These are phyloP conservation scores for Brachionus manjavacas DNA, from an alignment of 1,140 invertebrate species.

Conservation along the genomic window DNA sequence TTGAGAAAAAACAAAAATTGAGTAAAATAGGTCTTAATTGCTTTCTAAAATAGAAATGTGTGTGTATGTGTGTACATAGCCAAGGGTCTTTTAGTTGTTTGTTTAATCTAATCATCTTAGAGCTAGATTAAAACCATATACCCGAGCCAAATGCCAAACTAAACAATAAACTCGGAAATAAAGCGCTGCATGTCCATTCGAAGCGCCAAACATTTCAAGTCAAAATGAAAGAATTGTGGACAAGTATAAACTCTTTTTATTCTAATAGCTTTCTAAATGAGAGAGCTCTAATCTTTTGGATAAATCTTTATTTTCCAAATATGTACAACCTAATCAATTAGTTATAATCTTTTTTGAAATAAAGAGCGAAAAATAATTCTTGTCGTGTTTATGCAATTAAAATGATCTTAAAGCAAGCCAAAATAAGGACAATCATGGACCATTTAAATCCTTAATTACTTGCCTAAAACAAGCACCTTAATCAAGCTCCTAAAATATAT, in stretches of 20 bases:
- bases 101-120: background rate
- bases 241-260: background rate
- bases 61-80: background rate
- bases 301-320: slow-evolving; percentile 2
- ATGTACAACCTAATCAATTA: background rate
- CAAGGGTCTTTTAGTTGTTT: background rate
- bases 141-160: background rate
- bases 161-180: background rate
- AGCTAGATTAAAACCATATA: background rate
- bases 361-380: background rate
- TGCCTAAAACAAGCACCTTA: background rate
- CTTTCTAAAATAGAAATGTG: background rate
- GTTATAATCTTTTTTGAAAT: background rate
- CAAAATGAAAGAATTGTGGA: background rate
- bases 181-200: background rate
- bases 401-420: background rate
- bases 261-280: background rate
- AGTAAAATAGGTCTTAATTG: background rate
- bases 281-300: background rate
- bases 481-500: background rate
- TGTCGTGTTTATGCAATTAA: background rate
- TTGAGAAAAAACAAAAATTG: background rate
- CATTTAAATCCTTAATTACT: background rate
- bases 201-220: background rate
- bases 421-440: background rate